A percentile compares a stretch with the other conserved stretches of the same genome.
These are phyloP conservation scores for Dione juno DNA, from an alignment of 2,888 invertebrate species.

Conservation along the genomic window DNA sequence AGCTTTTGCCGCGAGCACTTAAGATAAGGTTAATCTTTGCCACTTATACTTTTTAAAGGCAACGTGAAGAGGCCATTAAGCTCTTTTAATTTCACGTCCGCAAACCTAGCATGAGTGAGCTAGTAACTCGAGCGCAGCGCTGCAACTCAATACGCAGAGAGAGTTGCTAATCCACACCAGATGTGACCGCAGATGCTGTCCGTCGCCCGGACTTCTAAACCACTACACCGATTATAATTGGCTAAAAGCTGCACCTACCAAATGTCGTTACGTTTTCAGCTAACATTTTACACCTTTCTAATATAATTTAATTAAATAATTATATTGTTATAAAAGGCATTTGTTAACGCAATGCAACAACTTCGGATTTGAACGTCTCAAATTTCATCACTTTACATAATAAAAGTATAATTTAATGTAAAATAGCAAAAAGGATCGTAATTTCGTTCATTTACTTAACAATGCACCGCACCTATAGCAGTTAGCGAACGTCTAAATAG, in stretches of 20 bases:
- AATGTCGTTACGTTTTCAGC: conserved; percentile 58
- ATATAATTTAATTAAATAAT: not conserved
- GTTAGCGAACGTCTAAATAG: conserved; percentile 77
- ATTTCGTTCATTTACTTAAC: conserved; percentile 74
- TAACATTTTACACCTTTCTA: conserved; percentile 16
- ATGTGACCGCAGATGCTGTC: conserved; percentile 61
- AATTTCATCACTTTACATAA: conserved; percentile 36
- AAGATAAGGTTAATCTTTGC: conserved; percentile 55
- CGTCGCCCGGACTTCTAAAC: conserved; percentile 74
- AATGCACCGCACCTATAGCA: conserved; percentile 64
- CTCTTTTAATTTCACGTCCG: conserved; percentile 51
- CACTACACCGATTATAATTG: conserved; percentile 78
- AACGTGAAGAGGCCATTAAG: conserved; percentile 54
- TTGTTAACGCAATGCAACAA: not conserved
- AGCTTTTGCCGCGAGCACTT: conserved; percentile 52
- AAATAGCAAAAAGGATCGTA: conserved; percentile 57
- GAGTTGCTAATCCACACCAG: conserved; percentile 68
- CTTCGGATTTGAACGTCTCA: conserved; percentile 4
- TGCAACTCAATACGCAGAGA: conserved; percentile 68
- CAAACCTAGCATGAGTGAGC: conserved; percentile 63
- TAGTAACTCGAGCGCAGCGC: conserved; percentile 64
- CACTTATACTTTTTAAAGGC: conserved; percentile 54
- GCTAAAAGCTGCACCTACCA: conserved; percentile 68
- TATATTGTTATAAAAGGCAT: not conserved
- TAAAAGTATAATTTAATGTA: conserved; percentile 42